Percentiles rank a stretch among this genome's conserved stretches.
These are phyloP conservation scores for Spodoptera exigua DNA, from an alignment of 2,888 invertebrate species.

Conservation along the genomic window DNA sequence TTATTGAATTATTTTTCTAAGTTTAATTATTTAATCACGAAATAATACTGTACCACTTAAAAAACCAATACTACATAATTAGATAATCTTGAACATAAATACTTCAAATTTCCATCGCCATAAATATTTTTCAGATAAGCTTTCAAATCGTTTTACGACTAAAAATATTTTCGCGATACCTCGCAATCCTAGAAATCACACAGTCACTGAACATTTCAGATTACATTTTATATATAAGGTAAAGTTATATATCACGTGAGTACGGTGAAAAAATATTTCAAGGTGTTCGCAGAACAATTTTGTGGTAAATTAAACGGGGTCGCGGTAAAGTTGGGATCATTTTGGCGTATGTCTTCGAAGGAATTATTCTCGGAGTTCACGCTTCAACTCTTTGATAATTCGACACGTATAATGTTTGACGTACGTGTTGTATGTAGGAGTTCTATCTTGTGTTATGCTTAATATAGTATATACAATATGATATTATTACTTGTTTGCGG, in stretches of 20 bases:
- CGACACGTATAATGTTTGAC: constrained; percentile 3
- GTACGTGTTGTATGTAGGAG: background rate
- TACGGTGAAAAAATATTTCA: constrained; percentile 14
- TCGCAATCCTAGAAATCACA: constrained; percentile 25
- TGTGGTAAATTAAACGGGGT: constrained; percentile 20
- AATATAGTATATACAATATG: no score
- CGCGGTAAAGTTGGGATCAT: constrained; percentile 15
- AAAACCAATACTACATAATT: constrained; percentile 32
- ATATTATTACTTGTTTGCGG: background rate
- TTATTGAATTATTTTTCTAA: no score
- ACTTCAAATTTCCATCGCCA: background rate
- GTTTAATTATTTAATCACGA: no score
- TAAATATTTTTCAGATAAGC: constrained; percentile 12
- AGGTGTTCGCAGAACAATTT: constrained; percentile 23
- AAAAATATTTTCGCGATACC: constrained; percentile 11
- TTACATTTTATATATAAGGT: constrained; percentile 1
- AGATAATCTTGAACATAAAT: background rate
- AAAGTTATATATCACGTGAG: background rate
- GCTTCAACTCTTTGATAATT: constrained; percentile 20
- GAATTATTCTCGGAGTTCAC: constrained; percentile 25
- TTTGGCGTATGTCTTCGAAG: constrained; percentile 14
- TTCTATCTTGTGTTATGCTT: background rate
- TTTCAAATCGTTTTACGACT: constrained; percentile 15
- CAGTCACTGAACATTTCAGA: constrained; percentile 17
- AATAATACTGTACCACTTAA: constrained; percentile 16